Conservation (phyloP, 2,797 vertebrate species). For the Megaceryle alcyon region DNA sequence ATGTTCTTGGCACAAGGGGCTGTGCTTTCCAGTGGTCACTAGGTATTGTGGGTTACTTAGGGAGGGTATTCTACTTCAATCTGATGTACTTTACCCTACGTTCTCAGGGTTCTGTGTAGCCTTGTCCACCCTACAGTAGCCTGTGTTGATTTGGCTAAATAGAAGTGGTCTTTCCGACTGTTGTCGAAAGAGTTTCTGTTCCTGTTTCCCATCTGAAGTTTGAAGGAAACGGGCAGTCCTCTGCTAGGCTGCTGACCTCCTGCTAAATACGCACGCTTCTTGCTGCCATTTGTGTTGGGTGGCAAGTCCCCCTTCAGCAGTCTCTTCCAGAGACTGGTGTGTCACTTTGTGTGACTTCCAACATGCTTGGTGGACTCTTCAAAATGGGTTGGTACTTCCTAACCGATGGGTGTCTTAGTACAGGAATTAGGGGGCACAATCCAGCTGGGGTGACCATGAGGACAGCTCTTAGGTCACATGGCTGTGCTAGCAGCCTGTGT, state of each 20-base stretch:
- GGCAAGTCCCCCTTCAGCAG: neutral
- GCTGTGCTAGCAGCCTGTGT: neutral
- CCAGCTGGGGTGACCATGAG: neutral
- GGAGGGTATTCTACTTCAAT: neutral
- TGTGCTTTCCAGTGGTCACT: neutral
- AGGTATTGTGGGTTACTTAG: neutral
- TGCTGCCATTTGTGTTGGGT: neutral
- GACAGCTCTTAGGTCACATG: neutral
- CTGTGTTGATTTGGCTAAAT: neutral
- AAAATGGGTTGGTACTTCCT: neutral
- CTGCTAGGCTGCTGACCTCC: neutral
- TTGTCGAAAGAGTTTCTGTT: slow-evolving; percentile 47
- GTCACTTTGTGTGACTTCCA: rapidly evolving
- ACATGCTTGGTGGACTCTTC: rapidly evolving
- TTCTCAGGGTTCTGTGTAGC: neutral
- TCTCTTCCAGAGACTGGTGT: neutral
- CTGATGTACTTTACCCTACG: rapidly evolving
- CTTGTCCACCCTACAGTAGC: neutral
- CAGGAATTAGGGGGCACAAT: neutral
- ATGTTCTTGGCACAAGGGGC: neutral
- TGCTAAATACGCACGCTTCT: neutral
- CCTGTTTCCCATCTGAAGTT: slow-evolving; percentile 14
- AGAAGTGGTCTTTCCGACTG: neutral
- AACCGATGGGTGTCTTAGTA: neutral
- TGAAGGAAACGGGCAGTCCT: neutral